Base-by-base conservation (phyloP, 2,797 vertebrate genomes). In the Cyclopterus lumpus region DNA sequence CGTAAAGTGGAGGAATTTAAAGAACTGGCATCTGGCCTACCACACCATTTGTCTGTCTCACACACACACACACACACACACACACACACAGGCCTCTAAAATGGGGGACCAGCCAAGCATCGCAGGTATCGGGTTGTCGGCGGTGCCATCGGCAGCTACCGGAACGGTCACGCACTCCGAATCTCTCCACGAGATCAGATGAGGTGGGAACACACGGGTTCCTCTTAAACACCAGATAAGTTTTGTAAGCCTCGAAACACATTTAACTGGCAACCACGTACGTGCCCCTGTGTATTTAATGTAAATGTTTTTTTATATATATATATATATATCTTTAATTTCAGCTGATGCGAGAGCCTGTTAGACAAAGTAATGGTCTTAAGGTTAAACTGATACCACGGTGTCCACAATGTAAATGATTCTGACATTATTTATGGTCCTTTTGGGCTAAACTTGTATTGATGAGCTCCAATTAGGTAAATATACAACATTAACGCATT, bases 381-480 rank as follows among this genome's bases (percentile, higher is more conserved):
- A 16, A 30, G 14, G 40, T 44, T 46, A 28, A 48, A 20, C 11
- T 36, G 30, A 24, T 20, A 48, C 18, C 2, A 53, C n/a, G 1
- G 11, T 55, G 8, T 30, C 40, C n/a, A 22, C 12, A 48, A 11
- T 18, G 18, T 42, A 4, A 38, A 46, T 16, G 48, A 36, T 24
- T 24, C 4, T 36, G 14, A 51, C 9, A 20, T 53, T 26, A 10
- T 61, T 44, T 12, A 40, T 53, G 28, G 24, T 22, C 16, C 16
- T 22, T 44, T 28, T 8, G 10, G 4, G 48, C 15, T 34, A 40
- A 51, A 16, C 38, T 14, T 62, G 8, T 24, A n/a, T 14, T 71
- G 28, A n/a, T 65, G 15, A 67, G 53, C 68, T 44, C 49, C 36
- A 28, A 70, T 77, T 55, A 48, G 11, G 11, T 58, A 26, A 28